Evolutionary conservation across 2,797 vertebrate genomes (phyloP), one percentile per base, ranked within the genome.

Genomic region (Dendrocincla fuliginosa): DNA sequence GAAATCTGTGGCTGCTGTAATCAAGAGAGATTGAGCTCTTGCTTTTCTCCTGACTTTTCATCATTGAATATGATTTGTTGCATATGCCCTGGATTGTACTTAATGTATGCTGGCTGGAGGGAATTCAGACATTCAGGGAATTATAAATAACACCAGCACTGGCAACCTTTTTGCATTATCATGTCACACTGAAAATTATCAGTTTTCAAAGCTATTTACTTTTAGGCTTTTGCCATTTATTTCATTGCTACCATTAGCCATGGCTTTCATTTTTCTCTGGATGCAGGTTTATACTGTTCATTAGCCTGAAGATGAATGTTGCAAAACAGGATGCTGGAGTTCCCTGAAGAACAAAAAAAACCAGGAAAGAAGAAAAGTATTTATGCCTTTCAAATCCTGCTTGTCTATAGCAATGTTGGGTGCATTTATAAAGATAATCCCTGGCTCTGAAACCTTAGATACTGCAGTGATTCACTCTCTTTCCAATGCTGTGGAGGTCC

Each of bases 1-100:
- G 73, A 76, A 94, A 92, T 91, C 76, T 87, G 68, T 83, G 86
- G 39, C 59, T 88, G 70, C 91, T 92, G 67, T 95, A 92, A 94
- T 93, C 91, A 92, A 86, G 63, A 81, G 55, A 87, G 85, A 96
- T 87, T 78, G 79, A 92, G 63, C 64, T 87, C 71, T 93, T 84
- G 74, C 89, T 81, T 95, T 93, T 91, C 93, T 90, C 77, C 67
- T 74, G 65, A 22, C 46, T 91, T 93, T 59, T 84, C 85, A 57
- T 93, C 80, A 95, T 44, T 91, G 89, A 49, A 61, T 91, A 82
- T 90, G 92, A 96, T 96, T 93, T 95, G 94, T 93, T 90, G 84
- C 87, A 78, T 93, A 86, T 95, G 83, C 77, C 70, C 80, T 76
- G 77, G 59, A 73, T 93, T 93, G 77, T 81, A 63, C 42, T 84